These are phyloP conservation scores for Pyrgilauda ruficollis DNA, from an alignment of 2,113 vertebrate species.

Conservation along the genomic window DNA sequence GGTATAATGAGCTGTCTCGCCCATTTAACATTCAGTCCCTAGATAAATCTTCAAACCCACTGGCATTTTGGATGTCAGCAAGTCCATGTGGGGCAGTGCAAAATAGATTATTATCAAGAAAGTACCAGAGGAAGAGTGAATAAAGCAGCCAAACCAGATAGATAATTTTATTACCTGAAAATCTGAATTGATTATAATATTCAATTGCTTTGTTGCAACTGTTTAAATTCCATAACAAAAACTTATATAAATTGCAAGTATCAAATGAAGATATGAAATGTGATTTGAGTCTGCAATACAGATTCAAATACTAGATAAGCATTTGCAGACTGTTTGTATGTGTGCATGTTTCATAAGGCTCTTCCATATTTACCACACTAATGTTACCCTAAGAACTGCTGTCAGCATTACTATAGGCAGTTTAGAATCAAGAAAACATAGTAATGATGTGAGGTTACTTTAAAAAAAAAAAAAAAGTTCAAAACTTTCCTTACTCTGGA, in stretches of 20 bases:
- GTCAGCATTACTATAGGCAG: background rate
- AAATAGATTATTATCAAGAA: background rate
- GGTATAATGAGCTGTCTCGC: background rate
- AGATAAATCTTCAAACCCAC: background rate
- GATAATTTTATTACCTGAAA: background rate
- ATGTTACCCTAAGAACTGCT: background rate
- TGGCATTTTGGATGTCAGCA: background rate
- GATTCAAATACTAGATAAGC: background rate
- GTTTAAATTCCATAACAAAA: background rate
- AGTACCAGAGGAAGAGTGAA: background rate
- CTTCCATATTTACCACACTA: background rate
- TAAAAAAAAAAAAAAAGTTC: background rate
- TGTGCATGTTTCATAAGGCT: background rate
- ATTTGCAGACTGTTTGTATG: background rate
- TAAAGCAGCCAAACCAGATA: background rate
- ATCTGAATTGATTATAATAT: background rate
- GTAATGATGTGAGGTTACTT: background rate
- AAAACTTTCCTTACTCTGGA: background rate
- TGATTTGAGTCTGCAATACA: background rate
- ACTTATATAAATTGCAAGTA: background rate
- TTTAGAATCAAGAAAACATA: background rate
- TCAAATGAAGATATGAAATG: background rate
- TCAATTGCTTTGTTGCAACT: background rate
- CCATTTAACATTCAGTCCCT: background rate
- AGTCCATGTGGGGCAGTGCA: background rate